phyloP scores from a whole-genome alignment of 2,888 invertebrate genomes.

The Apodemia zela region DNA sequence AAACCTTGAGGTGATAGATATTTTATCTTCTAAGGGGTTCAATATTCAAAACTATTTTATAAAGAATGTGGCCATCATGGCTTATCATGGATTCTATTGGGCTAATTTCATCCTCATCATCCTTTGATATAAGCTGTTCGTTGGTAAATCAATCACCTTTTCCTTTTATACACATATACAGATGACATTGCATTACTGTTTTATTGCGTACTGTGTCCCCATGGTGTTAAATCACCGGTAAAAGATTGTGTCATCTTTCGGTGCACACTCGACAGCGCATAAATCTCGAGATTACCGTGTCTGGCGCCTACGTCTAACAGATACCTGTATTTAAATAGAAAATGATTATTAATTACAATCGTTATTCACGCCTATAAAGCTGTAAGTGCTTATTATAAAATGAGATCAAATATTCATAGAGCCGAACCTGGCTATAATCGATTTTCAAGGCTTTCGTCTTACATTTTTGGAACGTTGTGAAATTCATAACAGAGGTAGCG shows the following conservation, averaged over 20 bases:
- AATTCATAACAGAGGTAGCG: not conserved
- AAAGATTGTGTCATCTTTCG: constrained; percentile 21
- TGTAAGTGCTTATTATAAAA: constrained; percentile 27
- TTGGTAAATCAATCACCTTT: too few species aligned
- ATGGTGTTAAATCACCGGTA: constrained; percentile 11
- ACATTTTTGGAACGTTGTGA: constrained; percentile 6
- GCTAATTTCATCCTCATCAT: too few species aligned
- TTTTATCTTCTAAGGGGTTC: too few species aligned
- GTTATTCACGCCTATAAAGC: constrained; percentile 33
- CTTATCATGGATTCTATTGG: too few species aligned
- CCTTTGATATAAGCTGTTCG: too few species aligned
- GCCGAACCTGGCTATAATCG: not conserved
- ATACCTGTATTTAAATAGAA: constrained; percentile 34
- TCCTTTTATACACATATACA: not conserved
- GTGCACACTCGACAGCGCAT: constrained; percentile 7
- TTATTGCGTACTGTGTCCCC: not conserved
- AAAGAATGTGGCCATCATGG: too few species aligned
- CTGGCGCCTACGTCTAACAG: constrained; percentile 32
- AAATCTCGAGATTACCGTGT: constrained; percentile 12
- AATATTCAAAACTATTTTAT: too few species aligned
- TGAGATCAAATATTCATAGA: constrained; percentile 15
- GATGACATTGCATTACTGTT: not conserved
- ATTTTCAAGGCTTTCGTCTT: constrained; percentile 13
- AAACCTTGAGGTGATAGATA: too few species aligned
- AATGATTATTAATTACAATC: constrained; percentile 34